Conservation (phyloP, 2,113 vertebrate genomes). For the Larimichthys crocea region DNA sequence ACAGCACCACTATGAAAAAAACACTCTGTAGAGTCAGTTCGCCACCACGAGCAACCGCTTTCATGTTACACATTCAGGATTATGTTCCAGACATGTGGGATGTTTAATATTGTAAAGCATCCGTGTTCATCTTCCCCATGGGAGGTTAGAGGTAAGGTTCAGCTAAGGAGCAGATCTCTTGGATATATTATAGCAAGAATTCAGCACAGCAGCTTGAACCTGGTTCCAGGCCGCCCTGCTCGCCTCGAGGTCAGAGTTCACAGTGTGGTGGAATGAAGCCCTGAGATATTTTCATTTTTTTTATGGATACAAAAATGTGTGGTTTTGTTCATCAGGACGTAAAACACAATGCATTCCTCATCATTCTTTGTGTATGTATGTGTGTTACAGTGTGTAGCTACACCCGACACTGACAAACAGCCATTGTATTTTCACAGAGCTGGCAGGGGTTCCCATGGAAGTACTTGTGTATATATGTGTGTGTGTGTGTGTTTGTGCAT, state of each 20-base stretch:
- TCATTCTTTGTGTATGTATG: not conserved
- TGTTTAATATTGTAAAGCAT: not conserved
- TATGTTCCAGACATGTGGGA: not conserved
- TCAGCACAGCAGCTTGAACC: not conserved
- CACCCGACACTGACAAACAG: slow-evolving; percentile 34
- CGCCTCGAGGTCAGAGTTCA: not conserved
- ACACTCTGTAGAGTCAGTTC: too few species aligned
- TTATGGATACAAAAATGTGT: not conserved
- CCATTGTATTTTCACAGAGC: slow-evolving; percentile 35
- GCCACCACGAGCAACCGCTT: not conserved
- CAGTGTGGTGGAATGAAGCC: fast-evolving
- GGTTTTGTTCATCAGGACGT: not conserved
- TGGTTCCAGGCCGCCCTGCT: not conserved
- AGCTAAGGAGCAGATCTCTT: not conserved
- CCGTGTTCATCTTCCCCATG: not conserved
- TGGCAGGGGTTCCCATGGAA: slow-evolving; percentile 55
- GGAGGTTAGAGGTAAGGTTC: slow-evolving; percentile 14
- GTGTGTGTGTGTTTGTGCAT: slow-evolving; percentile 46
- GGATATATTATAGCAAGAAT: not conserved
- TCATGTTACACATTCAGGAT: not conserved
- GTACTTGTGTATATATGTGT: slow-evolving; percentile 40
- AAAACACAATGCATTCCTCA: slow-evolving; percentile 31
- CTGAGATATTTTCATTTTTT: not conserved
- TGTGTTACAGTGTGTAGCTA: slow-evolving; percentile 11
- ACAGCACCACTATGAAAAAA: too few species aligned